Evolutionary conservation across 2,797 vertebrate species (phyloP), one percentile per base, ranked within the genome.

Genomic region (Urocyon cinereoargenteus): DNA sequence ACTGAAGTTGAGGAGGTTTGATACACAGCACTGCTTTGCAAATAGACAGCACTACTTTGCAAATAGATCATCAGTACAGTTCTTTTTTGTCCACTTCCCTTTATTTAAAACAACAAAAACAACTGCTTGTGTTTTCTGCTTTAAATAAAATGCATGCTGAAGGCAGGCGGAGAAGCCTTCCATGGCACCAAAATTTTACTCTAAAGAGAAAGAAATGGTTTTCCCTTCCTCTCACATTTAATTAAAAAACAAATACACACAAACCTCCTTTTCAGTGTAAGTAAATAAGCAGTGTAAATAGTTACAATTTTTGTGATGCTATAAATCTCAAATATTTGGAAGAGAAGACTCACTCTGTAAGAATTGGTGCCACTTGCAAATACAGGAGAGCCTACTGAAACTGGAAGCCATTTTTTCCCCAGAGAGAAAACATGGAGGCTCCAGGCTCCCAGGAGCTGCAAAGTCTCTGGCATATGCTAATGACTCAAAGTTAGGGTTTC

Each of bases 211-310:
- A 94, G 49, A 90, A 75, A 75, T 18, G 18, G 9, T 45, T 96
- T 93, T 64, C 19, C n/a, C n/a, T 78, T 91, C 36, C 49, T 90
- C 88, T 90, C 57, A 90, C 26, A 84, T 55, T 94, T 90, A n/a
- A 84, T 88, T 94, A 88, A 94, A 96, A 91, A 34, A 88, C 2
- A 82, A 91, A 90, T 64, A 64, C 45, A 26, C 62, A 91, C 62
- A 88, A 89, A 64, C 61, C 81, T 64, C 21, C 72, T n/a, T 86
- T 81, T 73, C 66, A 84, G 36, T 72, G 15, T 21, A 95, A 87
- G 40, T 6, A 93, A 94, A 81, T 62, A 68, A 34, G 49, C 24
- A 70, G 45, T 93, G 34, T 92, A 73, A 90, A 96, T 14, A 83
- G 26, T 53, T 86, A 55, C 0, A 24, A 1, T 92, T 92, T 77